A percentile compares a stretch with the other conserved stretches of the same genome.
Conservation (phyloP, 2,113 vertebrate genomes). For the Mugil cephalus region DNA sequence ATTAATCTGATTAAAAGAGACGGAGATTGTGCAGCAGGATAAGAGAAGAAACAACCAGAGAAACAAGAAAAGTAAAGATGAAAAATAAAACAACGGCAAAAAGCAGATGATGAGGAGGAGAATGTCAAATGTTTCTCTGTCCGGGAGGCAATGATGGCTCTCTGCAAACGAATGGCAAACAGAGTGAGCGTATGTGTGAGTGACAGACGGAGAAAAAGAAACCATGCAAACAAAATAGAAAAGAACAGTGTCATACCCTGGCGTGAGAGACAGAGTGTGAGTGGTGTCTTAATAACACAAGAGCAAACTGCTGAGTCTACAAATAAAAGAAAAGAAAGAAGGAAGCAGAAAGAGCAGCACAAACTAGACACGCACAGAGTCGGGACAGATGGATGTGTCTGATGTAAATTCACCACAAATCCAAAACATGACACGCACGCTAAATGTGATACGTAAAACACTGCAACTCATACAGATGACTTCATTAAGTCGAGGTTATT, state of each 20-base stretch:
- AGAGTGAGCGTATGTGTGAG: neutral
- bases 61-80: neutral
- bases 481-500: conserved; percentile 43
- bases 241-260: neutral
- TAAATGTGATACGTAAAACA: conserved; percentile 17
- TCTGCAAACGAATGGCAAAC: neutral
- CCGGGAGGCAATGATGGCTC: neutral
- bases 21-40: neutral
- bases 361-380: neutral
- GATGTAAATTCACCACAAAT: conserved; percentile 1
- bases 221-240: neutral
- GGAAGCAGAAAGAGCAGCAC: neutral
- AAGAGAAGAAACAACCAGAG: neutral
- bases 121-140: neutral
- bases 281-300: neutral
- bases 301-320: neutral
- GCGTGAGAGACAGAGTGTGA: neutral
- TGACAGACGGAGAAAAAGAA: neutral
- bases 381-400: neutral
- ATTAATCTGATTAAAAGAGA: neutral
- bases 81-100: neutral
- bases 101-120: neutral
- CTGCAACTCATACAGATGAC: neutral
- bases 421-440: no score
- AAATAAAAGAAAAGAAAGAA: no score